These are phyloP conservation scores for Dolomedes plantarius DNA, from an alignment of 2,888 invertebrate species.

Conservation along the genomic window DNA sequence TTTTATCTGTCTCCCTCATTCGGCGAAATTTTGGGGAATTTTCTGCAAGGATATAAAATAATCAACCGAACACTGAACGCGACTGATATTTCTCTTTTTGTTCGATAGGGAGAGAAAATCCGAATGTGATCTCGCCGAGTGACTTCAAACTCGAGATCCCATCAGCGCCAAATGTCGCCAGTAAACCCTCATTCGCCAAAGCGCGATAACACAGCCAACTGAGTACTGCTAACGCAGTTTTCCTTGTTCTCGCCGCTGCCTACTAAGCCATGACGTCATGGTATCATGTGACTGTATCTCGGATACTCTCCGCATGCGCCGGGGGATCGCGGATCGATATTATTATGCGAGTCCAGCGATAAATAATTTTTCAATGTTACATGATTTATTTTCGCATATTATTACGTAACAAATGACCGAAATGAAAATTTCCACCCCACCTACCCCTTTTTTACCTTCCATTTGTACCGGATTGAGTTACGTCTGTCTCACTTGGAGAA, in stretches of 20 bases:
- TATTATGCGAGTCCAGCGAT: constrained; percentile 60
- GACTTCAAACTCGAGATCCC: too few species aligned
- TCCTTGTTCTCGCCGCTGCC: constrained; percentile 27
- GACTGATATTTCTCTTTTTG: too few species aligned
- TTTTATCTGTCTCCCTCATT: too few species aligned
- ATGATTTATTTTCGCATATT: constrained; percentile 66
- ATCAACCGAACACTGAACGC: too few species aligned
- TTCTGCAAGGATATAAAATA: too few species aligned
- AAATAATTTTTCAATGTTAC: constrained; percentile 63
- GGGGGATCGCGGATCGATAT: constrained; percentile 45
- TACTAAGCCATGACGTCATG: constrained; percentile 49
- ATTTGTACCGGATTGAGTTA: too few species aligned
- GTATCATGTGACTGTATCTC: constrained; percentile 29
- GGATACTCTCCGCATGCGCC: constrained; percentile 41
- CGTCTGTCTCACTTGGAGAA: too few species aligned
- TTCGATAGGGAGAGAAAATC: too few species aligned
- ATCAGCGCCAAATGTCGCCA: too few species aligned
- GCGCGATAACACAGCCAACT: constrained; percentile 33
- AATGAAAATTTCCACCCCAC: constrained; percentile 5
- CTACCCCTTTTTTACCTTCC: not conserved
- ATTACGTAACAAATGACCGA: constrained; percentile 43
- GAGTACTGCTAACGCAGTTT: not conserved
- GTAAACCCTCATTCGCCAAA: not conserved
- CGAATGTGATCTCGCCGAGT: too few species aligned
- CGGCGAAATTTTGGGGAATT: too few species aligned